Percentiles rank a stretch among this genome's conserved stretches.
Conservation (phyloP, 2,888 invertebrate species). For the Pristionchus arcanus region DNA sequence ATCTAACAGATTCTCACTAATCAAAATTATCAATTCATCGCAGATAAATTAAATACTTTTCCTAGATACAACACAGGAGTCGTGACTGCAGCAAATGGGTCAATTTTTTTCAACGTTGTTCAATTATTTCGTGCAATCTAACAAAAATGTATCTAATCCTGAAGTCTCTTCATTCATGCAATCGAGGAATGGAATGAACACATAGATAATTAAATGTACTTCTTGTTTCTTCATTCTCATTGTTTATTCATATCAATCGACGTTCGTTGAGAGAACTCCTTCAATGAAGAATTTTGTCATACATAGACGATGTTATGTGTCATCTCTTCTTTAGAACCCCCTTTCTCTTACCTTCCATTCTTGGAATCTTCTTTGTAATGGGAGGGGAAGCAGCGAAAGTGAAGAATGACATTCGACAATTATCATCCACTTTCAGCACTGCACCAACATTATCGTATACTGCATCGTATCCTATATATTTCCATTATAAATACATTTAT, state of each 20-base stretch:
- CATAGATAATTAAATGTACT: no score
- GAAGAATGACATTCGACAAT: constrained; percentile 47
- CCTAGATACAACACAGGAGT: no score
- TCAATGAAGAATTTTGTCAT: not conserved
- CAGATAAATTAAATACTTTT: no score
- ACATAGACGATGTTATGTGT: not conserved
- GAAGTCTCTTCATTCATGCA: constrained; percentile 44
- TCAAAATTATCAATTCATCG: no score
- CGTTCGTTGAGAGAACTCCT: constrained; percentile 37
- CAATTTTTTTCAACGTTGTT: no score
- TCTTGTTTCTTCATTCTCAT: not conserved
- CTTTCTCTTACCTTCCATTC: constrained; percentile 36
- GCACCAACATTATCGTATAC: constrained; percentile 59
- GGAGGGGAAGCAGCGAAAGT: constrained; percentile 48
- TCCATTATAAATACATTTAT: not conserved
- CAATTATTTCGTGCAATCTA: no score
- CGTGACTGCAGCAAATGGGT: no score
- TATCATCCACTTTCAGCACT: constrained; percentile 55
- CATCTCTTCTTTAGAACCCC: not conserved
- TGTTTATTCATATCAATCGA: not conserved
- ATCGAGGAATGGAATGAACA: not conserved
- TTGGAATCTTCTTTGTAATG: constrained; percentile 25
- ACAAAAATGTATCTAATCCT: no score
- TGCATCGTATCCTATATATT: constrained; percentile 52
- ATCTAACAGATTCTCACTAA: no score